Conservation (phyloP, 2,113 vertebrate species). For the Galemys pyrenaicus region DNA sequence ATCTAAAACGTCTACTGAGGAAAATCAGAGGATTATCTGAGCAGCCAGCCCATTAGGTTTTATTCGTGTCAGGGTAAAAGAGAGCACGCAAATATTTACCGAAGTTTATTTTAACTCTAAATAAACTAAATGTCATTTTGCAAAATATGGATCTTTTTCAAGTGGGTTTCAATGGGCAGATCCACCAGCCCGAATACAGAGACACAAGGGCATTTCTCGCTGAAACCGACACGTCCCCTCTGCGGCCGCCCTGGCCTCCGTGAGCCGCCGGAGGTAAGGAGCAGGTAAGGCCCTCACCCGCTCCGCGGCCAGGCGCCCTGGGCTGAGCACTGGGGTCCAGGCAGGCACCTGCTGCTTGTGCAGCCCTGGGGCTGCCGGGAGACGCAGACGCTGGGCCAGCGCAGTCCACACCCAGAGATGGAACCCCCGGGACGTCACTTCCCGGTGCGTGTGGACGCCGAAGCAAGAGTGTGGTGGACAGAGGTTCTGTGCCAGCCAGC, state of each 20-base stretch:
- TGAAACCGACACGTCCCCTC: background rate
- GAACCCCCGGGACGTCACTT: too few species aligned
- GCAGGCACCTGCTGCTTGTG: too few species aligned
- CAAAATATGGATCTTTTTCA: background rate
- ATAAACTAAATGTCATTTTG: constrained; percentile 40
- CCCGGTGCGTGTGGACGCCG: too few species aligned
- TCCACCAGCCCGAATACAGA: background rate
- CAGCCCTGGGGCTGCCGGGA: too few species aligned
- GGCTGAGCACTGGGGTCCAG: too few species aligned
- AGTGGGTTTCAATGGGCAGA: constrained; percentile 27
- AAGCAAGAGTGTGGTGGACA: too few species aligned
- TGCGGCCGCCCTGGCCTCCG: background rate
- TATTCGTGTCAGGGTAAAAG: constrained; percentile 64
- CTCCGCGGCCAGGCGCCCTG: background rate
- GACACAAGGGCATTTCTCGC: background rate
- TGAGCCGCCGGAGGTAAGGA: too few species aligned
- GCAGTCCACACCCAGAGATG: too few species aligned
- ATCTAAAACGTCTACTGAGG: constrained; percentile 84
- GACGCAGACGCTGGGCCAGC: too few species aligned
- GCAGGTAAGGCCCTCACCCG: fast-evolving
- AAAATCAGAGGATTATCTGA: constrained; percentile 82
- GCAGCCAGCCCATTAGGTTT: constrained; percentile 80
- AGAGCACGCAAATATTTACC: constrained; percentile 72
- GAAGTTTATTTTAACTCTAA: constrained; percentile 74
- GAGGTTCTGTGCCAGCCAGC: too few species aligned